phyloP scores from a whole-genome alignment of 2,888 invertebrate species.

The Andrena flavipes region DNA sequence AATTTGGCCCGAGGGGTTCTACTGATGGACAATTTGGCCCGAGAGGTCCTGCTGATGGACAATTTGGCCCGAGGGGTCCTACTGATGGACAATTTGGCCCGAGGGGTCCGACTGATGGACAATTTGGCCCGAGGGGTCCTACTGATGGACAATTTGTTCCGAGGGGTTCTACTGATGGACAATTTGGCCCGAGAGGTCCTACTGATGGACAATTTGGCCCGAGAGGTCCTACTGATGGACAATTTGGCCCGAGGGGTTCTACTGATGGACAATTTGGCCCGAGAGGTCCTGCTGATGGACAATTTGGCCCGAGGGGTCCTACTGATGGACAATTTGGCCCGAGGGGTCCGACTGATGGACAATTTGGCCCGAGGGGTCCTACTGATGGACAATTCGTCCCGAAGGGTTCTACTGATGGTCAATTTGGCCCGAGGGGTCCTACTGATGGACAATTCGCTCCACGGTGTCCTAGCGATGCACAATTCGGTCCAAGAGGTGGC shows the following conservation, averaged over 20 bases:
- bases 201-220: slow-evolving; percentile 56
- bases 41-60: slow-evolving; percentile 31
- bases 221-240: slow-evolving; percentile 46
- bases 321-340: slow-evolving; percentile 48
- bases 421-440: slow-evolving; percentile 25
- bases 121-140: slow-evolving; percentile 44
- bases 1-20: slow-evolving; percentile 42
- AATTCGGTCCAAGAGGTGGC: slow-evolving; percentile 52
- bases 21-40: slow-evolving; percentile 46
- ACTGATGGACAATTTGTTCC: slow-evolving; percentile 41
- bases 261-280: slow-evolving; percentile 46
- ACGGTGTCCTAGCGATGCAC: slow-evolving; percentile 46
- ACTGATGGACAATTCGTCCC: slow-evolving; percentile 42
- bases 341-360: slow-evolving; percentile 37
- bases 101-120: slow-evolving; percentile 37
- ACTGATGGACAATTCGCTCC: slow-evolving; percentile 53
- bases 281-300: slow-evolving; percentile 31
- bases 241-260: slow-evolving; percentile 51
- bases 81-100: slow-evolving; percentile 48
- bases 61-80: slow-evolving; percentile 57
- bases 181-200: slow-evolving; percentile 24
- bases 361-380: slow-evolving; percentile 44
- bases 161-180: slow-evolving; percentile 13
- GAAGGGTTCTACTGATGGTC: slow-evolving; percentile 9
- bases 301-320: slow-evolving; percentile 57